These are phyloP conservation scores for Tyto alba DNA, from an alignment of 2,113 vertebrate species.

Conservation along the genomic window DNA sequence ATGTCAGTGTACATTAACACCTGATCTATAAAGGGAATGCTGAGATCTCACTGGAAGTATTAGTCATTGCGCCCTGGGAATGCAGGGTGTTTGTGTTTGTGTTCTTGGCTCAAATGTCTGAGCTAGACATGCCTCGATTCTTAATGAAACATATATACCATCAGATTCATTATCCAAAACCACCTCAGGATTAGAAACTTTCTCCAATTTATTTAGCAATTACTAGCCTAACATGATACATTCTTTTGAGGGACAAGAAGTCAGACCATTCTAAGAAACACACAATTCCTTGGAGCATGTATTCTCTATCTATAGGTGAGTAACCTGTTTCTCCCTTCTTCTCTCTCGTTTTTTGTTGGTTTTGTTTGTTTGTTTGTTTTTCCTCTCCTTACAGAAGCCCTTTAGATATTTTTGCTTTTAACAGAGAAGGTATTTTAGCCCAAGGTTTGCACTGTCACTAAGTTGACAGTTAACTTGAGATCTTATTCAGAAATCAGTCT, in stretches of 20 bases:
- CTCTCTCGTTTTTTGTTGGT: not conserved
- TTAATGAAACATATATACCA: constrained; percentile 56
- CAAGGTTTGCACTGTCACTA: not conserved
- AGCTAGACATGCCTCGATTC: constrained; percentile 60
- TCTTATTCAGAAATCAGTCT: not conserved
- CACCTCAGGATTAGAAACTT: not conserved
- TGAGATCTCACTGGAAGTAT: constrained; percentile 68
- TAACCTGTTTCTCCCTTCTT: not conserved
- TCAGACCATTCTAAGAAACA: not conserved
- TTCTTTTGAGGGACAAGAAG: not conserved
- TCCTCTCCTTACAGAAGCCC: not conserved
- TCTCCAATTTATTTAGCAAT: not conserved
- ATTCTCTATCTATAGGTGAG: not conserved
- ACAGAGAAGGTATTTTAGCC: not conserved
- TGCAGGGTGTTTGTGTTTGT: constrained; percentile 37
- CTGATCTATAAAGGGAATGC: constrained; percentile 78
- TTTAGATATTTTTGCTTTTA: not conserved
- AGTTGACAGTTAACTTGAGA: not conserved
- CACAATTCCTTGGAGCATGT: not conserved
- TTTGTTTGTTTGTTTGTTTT: not conserved
- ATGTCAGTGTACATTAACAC: constrained; percentile 77
- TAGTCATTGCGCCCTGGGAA: constrained; percentile 69
- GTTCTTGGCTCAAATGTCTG: constrained; percentile 43
- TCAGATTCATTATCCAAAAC: constrained; percentile 10
- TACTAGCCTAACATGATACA: not conserved